Evolutionary conservation across 1,140 invertebrate genomes (phyloP).

Genomic region (Arion vulgaris): DNA sequence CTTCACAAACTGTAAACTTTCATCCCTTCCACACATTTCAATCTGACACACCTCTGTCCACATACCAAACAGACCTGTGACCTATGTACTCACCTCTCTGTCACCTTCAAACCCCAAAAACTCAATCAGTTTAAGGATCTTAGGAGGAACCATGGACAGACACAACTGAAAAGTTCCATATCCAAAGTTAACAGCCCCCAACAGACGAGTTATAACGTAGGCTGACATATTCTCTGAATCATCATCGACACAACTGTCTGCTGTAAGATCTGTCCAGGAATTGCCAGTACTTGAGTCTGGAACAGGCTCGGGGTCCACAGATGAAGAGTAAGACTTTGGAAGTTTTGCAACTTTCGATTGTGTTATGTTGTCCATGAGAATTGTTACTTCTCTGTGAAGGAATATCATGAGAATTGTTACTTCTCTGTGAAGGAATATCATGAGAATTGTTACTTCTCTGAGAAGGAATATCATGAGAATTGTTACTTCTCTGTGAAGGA

Average conservation of each 20-base stretch:
- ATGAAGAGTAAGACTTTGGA: slow-evolving; percentile 2
- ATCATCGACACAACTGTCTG: neutral
- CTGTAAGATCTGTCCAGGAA: neutral
- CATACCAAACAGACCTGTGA: too few relatives aligned
- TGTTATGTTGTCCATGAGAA: neutral
- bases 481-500: too few relatives aligned
- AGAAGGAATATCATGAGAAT: too few relatives aligned
- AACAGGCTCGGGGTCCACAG: slow-evolving; percentile 20
- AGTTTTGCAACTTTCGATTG: slow-evolving; percentile 14
- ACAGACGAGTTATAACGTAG: slow-evolving; percentile 75
- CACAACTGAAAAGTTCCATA: slow-evolving; percentile 83
- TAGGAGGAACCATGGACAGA: slow-evolving; percentile 81
- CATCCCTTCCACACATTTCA: too few relatives aligned
- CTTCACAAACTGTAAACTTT: too few relatives aligned
- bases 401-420: slow-evolving; percentile 1
- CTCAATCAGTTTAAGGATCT: slow-evolving; percentile 79
- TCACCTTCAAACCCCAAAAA: slow-evolving; percentile 84
- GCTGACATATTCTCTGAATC: slow-evolving; percentile 55
- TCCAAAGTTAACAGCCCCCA: slow-evolving; percentile 82
- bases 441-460: neutral
- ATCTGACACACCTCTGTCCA: too few relatives aligned
- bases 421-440: neutral
- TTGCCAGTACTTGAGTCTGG: neutral
- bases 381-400: slow-evolving; percentile 25
- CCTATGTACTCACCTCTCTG: slow-evolving; percentile 68